Evolutionary conservation across 1,140 invertebrate species (phyloP).

Genomic region (Leguminivora glycinivorella): DNA sequence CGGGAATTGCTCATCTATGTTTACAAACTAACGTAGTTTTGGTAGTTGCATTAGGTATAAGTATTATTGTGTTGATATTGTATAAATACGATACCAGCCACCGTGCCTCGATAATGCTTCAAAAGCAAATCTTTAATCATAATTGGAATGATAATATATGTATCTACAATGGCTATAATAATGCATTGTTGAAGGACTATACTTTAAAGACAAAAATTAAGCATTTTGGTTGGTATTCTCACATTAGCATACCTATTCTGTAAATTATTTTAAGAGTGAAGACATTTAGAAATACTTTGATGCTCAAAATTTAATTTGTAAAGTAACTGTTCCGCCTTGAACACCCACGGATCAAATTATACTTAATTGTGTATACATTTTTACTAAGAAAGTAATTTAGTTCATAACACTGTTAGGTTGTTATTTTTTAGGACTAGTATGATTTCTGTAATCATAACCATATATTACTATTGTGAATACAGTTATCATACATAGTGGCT

Average conservation of each 20-base stretch:
- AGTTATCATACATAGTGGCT: not conserved
- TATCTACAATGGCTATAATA: not conserved
- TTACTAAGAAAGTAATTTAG: conserved; percentile 25
- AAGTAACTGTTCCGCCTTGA: conserved; percentile 1
- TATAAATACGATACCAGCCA: conserved; percentile 16
- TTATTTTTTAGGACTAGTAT: not conserved
- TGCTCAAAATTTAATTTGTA: conserved; percentile 20
- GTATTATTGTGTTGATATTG: not conserved
- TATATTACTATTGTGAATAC: not conserved
- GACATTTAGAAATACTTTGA: conserved; percentile 16
- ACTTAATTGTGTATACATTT: conserved; percentile 18
- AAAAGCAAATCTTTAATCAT: conserved; percentile 8
- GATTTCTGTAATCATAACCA: not conserved
- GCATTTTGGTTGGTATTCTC: conserved; percentile 10
- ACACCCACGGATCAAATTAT: conserved; percentile 15
- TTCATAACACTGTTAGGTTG: not conserved
- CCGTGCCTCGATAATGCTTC: conserved; percentile 15
- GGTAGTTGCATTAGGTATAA: not conserved
- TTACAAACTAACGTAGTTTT: not conserved
- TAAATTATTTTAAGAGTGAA: not conserved
- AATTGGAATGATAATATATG: not conserved
- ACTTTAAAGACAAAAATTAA: not conserved
- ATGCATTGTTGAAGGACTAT: too few species aligned
- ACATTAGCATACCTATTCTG: not conserved
- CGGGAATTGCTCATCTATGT: not conserved